These are phyloP conservation scores for Dasyprocta punctata DNA, from an alignment of 2,113 vertebrate genomes.

Conservation along the genomic window DNA sequence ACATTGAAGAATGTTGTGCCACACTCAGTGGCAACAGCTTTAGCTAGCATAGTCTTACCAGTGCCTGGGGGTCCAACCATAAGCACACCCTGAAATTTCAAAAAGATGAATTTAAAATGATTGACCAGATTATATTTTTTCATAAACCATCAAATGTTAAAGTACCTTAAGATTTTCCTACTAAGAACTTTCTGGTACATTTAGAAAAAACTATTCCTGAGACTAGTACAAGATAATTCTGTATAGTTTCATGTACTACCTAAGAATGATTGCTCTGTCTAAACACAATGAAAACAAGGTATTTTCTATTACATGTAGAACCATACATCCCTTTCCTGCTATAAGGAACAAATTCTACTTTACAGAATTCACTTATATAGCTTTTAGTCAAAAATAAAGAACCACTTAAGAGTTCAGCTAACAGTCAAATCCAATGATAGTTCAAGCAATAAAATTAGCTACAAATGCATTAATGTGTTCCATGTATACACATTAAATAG, in stretches of 20 bases:
- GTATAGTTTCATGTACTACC: not conserved
- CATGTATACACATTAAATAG: constrained; percentile 74
- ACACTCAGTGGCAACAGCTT: constrained; percentile 91
- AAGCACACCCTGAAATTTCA: constrained; percentile 87
- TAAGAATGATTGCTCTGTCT: constrained; percentile 7
- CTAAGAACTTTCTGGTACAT: not conserved
- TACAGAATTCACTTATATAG: not conserved
- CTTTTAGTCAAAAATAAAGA: constrained; percentile 10
- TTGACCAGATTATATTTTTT: not conserved
- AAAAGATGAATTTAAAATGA: not conserved
- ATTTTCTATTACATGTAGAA: not conserved
- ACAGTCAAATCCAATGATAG: constrained; percentile 64
- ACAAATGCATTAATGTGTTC: constrained; percentile 76
- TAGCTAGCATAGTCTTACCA: constrained; percentile 92
- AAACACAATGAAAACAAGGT: not conserved
- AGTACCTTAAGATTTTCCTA: not conserved
- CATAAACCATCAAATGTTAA: not conserved
- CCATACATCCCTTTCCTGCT: not conserved
- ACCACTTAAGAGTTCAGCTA: not conserved
- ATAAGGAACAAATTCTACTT: not conserved
- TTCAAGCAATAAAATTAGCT: constrained; percentile 81
- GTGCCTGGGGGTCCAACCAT: constrained; percentile 93
- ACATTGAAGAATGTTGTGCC: constrained; percentile 91
- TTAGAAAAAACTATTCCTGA: not conserved
- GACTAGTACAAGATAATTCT: not conserved